These are phyloP conservation scores for Neodontobutis hainanensis DNA, from an alignment of 2,113 vertebrate genomes.

Conservation along the genomic window DNA sequence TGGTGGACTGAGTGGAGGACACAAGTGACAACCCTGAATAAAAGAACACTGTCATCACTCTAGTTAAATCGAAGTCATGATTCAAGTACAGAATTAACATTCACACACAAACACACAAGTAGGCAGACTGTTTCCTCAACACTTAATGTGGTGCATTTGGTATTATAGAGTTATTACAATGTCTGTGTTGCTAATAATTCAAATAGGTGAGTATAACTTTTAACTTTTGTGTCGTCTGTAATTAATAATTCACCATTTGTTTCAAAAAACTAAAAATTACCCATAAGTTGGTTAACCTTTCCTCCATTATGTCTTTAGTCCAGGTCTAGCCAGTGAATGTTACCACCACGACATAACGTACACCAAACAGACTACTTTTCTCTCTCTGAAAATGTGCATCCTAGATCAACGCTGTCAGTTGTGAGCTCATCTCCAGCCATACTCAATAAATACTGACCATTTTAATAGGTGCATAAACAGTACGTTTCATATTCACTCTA, in stretches of 20 bases:
- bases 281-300: too few species aligned
- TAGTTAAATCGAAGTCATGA: conserved; percentile 56
- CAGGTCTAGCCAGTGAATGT: conserved; percentile 18
- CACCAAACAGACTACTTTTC: conserved; percentile 4
- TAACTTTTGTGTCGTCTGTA: too few species aligned
- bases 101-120: conserved; percentile 16
- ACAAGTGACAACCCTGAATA: conserved; percentile 60
- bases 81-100: conserved; percentile 70
- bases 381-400: too few species aligned
- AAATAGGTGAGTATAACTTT: too few species aligned
- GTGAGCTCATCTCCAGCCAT: too few species aligned
- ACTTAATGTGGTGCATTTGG: neutral
- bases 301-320: too few species aligned
- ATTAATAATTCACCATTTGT: too few species aligned
- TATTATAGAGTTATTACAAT: too few species aligned
- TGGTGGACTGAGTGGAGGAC: conserved; percentile 50
- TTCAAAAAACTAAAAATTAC: too few species aligned
- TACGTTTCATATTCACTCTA: conserved; percentile 28
- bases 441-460: conserved; percentile 7
- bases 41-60: conserved; percentile 64
- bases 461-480: conserved; percentile 22
- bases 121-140: conserved; percentile 36
- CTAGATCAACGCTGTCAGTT: too few species aligned
- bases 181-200: too few species aligned
- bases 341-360: conserved; percentile 15